Evolutionary conservation across 2,113 vertebrate genomes (phyloP), one percentile per base, ranked within the genome.

Genomic region (Rhinopomastus cyanomelas): DNA sequence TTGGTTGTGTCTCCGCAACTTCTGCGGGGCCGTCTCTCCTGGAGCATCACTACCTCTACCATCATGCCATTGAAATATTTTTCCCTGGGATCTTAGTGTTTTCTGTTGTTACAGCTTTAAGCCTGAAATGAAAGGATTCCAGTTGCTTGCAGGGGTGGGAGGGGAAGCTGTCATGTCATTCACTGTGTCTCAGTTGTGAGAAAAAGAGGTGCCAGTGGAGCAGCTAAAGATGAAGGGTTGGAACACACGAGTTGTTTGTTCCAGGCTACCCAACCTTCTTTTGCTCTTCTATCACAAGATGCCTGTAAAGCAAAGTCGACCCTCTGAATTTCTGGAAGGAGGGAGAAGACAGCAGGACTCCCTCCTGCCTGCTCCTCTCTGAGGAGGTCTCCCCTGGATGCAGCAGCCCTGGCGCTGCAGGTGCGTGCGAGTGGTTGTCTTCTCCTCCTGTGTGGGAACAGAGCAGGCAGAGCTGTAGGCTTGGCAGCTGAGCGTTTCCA

Each of bases 381-480:
- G 64, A 79, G 37, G 49, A 51, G 36, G 79, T 73, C 64, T 89
- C 46, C 51, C 77, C 83, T 69, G 77, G 85, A 55, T 85, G 78
- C 68, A 30, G 21, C 86, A 48, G 81, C 48, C 37, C 87, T 92
- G 72, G 74, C 67, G 77, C 82, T 79, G 55, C 48, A 76, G 30
- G 78, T 77, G 37, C 55, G 71, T 86, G 56, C 73, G 81, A 91
- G 73, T 61, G n/a, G 4, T 56, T 85, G 39, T 77, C 77, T 76
- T 36, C 80, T 88, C 57, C 52, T 95, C 79, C 57, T 91, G 74
- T 86, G 44, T 93, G 91, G 87, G 89, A 95, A 85, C 93, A 83
- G 79, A 66, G 94, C 59, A 93, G 61, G 68, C 49, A 68, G 65
- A 77, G 66, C 60, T 83, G 76, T 82, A 90, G 64, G 34, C 87